A percentile compares a stretch with the other conserved stretches of the same genome.
Evolutionary conservation across 2,113 vertebrate species (phyloP).

Genomic region (Ophthalmotilapia sp.): DNA sequence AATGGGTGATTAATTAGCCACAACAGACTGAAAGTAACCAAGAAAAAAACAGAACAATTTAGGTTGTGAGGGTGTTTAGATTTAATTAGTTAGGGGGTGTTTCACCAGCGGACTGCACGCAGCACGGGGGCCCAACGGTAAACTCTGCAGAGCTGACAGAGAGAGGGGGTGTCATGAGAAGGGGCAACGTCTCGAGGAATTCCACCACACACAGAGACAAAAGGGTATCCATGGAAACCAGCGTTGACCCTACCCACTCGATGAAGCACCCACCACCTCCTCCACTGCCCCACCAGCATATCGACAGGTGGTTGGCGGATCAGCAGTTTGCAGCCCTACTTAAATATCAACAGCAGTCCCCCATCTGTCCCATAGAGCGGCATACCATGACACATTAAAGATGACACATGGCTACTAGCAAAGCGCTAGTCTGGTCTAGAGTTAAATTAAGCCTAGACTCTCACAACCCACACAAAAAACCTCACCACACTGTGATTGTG

Average conservation of each 20-base stretch:
- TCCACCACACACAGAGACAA: constrained; percentile 32
- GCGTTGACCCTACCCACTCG: constrained; percentile 30
- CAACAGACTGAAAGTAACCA: constrained; percentile 28
- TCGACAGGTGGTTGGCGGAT: constrained; percentile 49
- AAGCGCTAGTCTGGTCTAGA: background rate
- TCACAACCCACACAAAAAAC: background rate
- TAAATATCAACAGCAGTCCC: constrained; percentile 7
- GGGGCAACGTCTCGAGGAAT: constrained; percentile 19
- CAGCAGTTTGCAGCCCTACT: constrained; percentile 1
- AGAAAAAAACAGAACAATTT: constrained; percentile 17
- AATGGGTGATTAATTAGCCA: constrained; percentile 57
- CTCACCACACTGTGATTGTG: background rate
- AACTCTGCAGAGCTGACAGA: background rate
- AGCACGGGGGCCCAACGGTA: constrained; percentile 10
- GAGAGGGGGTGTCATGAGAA: background rate
- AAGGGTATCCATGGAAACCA: constrained; percentile 53
- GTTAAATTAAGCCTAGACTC: background rate
- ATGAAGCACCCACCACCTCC: constrained; percentile 5
- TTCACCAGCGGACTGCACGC: constrained; percentile 36
- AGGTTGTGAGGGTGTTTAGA: constrained; percentile 50
- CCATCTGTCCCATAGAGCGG: background rate
- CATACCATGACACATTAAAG: background rate
- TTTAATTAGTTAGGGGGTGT: constrained; percentile 65
- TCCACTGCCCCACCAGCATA: constrained; percentile 8
- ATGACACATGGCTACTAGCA: background rate